Conservation (phyloP, 2,888 invertebrate genomes). For the Chrysolina oricalcia region DNA sequence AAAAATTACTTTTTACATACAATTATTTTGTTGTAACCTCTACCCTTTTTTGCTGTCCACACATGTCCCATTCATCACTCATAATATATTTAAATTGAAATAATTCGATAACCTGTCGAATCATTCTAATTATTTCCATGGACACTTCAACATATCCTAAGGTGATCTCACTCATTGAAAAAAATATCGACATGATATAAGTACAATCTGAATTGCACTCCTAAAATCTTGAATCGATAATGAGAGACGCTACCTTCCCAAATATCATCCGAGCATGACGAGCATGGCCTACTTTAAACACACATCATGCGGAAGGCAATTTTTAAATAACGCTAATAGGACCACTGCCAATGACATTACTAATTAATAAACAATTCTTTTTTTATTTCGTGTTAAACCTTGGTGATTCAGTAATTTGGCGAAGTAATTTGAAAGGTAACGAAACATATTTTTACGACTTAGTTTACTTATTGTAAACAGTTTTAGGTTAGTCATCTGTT, state of each 20-base stretch:
- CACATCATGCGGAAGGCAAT: constrained; percentile 37
- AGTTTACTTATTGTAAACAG: constrained; percentile 9
- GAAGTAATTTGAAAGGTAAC: constrained; percentile 19
- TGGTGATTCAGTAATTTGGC: constrained; percentile 23
- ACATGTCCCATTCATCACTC: not conserved
- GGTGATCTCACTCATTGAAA: not conserved
- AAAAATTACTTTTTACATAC: no score
- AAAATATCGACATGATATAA: not conserved
- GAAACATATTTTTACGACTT: constrained; percentile 2
- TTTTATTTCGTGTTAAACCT: constrained; percentile 15
- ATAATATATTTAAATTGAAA: not conserved
- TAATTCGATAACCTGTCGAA: not conserved
- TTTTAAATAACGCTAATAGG: constrained; percentile 17
- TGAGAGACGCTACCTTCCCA: constrained; percentile 38
- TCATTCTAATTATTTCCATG: not conserved
- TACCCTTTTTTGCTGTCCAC: not conserved
- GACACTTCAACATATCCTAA: not conserved
- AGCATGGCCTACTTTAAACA: constrained; percentile 42
- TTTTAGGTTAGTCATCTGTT: constrained; percentile 26
- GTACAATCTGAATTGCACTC: constrained; percentile 12
- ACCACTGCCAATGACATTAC: constrained; percentile 15
- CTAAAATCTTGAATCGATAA: constrained; percentile 36
- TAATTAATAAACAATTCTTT: constrained; percentile 20
- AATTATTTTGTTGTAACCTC: no score
- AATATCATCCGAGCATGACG: constrained; percentile 43